Percentiles rank a stretch among this genome's conserved stretches.
phyloP scores from a whole-genome alignment of 2,797 vertebrate genomes.

The Eospalax fontanierii region DNA sequence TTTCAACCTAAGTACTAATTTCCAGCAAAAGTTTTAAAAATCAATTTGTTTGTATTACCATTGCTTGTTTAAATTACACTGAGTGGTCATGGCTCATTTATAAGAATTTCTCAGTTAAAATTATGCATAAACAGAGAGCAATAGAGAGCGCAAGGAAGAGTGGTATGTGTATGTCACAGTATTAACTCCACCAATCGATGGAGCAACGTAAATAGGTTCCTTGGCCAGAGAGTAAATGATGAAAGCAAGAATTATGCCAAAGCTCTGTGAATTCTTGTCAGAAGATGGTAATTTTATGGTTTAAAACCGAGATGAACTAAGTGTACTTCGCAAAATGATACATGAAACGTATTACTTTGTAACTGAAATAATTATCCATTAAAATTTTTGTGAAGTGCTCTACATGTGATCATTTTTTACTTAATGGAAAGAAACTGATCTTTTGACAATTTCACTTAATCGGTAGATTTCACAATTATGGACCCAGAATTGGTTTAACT shows the following conservation, averaged over 20 bases:
- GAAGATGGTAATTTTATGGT: not conserved
- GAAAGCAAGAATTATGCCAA: not conserved
- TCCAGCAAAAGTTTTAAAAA: not conserved
- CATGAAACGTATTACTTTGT: conserved; percentile 10
- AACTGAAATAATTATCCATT: conserved; percentile 8
- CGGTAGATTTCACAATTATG: not conserved
- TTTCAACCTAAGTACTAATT: conserved; percentile 35
- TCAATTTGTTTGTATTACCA: not conserved
- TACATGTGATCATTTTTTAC: not conserved
- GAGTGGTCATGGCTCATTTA: not conserved
- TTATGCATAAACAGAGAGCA: not conserved
- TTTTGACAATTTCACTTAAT: not conserved
- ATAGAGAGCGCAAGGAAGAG: not conserved
- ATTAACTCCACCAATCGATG: not conserved
- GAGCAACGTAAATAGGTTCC: not conserved
- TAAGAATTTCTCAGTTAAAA: not conserved
- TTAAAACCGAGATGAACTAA: not conserved
- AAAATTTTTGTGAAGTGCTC: not conserved
- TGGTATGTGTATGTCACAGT: not conserved
- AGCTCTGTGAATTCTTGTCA: not conserved
- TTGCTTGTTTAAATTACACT: conserved; percentile 21
- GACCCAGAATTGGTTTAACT: not conserved
- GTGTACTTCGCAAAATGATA: conserved; percentile 10
- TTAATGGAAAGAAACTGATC: not conserved
- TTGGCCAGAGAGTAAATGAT: not conserved